These are phyloP conservation scores for Bos indicus DNA, from an alignment of 2,113 vertebrate genomes.

Conservation along the genomic window DNA sequence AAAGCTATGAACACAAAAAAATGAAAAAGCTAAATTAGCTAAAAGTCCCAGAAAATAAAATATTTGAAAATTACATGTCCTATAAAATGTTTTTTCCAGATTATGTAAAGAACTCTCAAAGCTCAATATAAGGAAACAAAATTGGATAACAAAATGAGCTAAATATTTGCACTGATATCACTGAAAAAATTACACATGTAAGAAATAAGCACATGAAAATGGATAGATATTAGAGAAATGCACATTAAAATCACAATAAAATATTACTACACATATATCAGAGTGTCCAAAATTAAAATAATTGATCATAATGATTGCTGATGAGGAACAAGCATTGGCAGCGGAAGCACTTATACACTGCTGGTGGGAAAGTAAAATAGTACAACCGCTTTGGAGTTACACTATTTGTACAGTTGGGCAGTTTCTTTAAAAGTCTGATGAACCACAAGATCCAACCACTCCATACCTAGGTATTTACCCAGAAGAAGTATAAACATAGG, in stretches of 20 bases:
- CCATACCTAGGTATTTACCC: background rate
- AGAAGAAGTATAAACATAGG: background rate
- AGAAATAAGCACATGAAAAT: background rate
- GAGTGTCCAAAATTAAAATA: background rate
- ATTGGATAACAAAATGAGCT: background rate
- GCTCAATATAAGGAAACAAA: background rate
- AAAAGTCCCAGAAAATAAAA: background rate
- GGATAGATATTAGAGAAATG: background rate
- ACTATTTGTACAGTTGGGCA: background rate
- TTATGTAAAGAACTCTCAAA: background rate
- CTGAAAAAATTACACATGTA: background rate
- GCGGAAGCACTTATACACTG: background rate
- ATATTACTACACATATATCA: background rate
- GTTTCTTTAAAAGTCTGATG: background rate
- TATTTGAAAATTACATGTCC: background rate
- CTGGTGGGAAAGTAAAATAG: background rate
- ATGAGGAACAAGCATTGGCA: background rate
- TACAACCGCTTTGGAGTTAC: background rate
- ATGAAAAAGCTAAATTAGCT: background rate
- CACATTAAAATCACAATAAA: background rate
- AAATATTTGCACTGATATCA: background rate
- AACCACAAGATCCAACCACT: no score
- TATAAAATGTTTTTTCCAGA: background rate
- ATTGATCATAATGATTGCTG: background rate
- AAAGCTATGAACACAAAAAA: background rate